phyloP scores from a whole-genome alignment of 2,797 vertebrate species.

The Pseudocheirus occidentalis region DNA sequence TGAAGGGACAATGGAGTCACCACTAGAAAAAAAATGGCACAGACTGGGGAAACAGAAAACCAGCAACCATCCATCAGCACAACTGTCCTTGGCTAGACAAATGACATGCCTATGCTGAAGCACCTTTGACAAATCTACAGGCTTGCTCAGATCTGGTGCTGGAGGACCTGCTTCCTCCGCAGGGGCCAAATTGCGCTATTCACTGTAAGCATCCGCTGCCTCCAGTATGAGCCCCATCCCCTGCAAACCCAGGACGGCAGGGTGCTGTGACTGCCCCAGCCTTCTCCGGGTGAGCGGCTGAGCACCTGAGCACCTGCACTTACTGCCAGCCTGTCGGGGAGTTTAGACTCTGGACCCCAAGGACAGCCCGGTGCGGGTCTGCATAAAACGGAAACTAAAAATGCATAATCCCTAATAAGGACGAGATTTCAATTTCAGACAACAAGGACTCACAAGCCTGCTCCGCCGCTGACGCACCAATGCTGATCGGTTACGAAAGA shows the following conservation, averaged over 20 bases:
- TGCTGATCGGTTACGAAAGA: background rate
- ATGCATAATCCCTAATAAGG: background rate
- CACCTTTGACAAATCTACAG: background rate
- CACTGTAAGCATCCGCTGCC: too few relatives aligned
- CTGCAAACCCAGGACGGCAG: background rate
- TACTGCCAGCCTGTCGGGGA: background rate
- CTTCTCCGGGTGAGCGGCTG: background rate
- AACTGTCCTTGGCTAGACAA: background rate
- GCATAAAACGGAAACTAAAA: background rate
- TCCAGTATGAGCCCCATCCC: background rate
- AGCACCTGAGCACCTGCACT: background rate
- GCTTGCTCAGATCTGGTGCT: background rate
- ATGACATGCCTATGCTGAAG: background rate
- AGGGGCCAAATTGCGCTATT: too few relatives aligned
- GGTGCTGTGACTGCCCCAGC: background rate
- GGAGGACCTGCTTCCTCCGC: background rate
- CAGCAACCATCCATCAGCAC: background rate
- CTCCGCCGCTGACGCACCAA: background rate
- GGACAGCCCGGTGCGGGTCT: fast-evolving
- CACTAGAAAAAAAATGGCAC: background rate
- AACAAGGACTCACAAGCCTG: background rate
- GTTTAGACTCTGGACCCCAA: background rate
- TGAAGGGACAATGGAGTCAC: background rate
- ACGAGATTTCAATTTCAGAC: background rate
- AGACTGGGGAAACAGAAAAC: background rate